Evolutionary conservation across 2,888 invertebrate species (phyloP).

Genomic region (Hemithea aestivaria): DNA sequence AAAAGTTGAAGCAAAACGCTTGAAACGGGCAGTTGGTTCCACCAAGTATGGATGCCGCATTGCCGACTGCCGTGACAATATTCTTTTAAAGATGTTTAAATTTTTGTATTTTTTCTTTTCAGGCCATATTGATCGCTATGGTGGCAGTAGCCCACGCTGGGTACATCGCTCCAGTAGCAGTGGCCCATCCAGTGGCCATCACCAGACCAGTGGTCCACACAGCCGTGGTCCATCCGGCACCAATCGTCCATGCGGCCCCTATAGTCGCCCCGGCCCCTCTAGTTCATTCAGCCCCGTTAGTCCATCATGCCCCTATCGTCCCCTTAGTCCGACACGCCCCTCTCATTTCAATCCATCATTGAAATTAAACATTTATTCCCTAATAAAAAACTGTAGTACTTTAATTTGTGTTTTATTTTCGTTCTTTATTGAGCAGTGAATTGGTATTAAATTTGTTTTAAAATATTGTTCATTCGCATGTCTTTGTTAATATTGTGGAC

Average conservation of each 20-base stretch:
- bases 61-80: no score
- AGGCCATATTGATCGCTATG: conserved; percentile 66
- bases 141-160: conserved; percentile 63
- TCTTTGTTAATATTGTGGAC: no score
- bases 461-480: no score
- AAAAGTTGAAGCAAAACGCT: no score
- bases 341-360: conserved; percentile 58
- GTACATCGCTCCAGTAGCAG: conserved; percentile 55
- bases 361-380: background rate
- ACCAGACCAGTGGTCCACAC: conserved; percentile 44
- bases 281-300: conserved; percentile 28
- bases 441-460: no score
- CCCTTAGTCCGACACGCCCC: conserved; percentile 20
- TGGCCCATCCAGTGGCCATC: conserved; percentile 50
- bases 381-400: background rate
- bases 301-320: conserved; percentile 40
- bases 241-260: conserved; percentile 32
- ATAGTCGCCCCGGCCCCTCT: conserved; percentile 32
- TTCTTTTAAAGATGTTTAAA: no score
- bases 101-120: conserved; percentile 23
- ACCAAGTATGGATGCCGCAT: no score
- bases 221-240: conserved; percentile 35
- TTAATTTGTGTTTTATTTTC: background rate
- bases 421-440: no score
- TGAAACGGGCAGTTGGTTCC: no score